These are phyloP conservation scores for Choristoneura rosaceana DNA, from an alignment of 2,888 invertebrate species.

Conservation along the genomic window DNA sequence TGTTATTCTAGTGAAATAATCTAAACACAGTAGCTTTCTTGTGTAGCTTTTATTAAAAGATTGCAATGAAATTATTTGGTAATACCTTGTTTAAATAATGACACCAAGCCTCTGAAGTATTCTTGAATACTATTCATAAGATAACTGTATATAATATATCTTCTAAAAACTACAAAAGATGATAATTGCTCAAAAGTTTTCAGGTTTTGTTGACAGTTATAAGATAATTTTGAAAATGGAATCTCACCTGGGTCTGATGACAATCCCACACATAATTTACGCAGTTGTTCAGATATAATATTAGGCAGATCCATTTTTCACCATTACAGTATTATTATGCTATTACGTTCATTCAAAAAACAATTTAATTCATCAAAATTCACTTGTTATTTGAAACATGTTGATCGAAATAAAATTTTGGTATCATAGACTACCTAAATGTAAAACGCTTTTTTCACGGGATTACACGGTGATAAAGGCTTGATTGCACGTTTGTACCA, in stretches of 20 bases:
- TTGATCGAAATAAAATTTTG: slow-evolving; percentile 27
- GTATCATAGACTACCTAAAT: neutral
- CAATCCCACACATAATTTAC: slow-evolving; percentile 74
- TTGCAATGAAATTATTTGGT: neutral
- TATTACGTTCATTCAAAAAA: slow-evolving; percentile 3
- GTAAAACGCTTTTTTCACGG: neutral
- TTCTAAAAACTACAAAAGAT: slow-evolving; percentile 34
- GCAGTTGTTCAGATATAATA: slow-evolving; percentile 68
- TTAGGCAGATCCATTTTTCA: slow-evolving; percentile 62
- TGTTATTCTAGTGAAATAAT: too few relatives aligned
- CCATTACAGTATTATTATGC: slow-evolving; percentile 2
- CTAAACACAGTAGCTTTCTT: neutral
- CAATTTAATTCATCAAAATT: slow-evolving; percentile 25
- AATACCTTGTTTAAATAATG: slow-evolving; percentile 41
- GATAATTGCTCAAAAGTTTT: slow-evolving; percentile 41
- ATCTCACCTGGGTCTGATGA: slow-evolving; percentile 75
- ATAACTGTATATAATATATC: slow-evolving; percentile 22
- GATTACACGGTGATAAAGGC: neutral
- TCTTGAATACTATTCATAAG: slow-evolving; percentile 66
- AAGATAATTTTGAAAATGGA: slow-evolving; percentile 57
- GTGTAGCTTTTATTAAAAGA: neutral
- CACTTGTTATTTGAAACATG: slow-evolving; percentile 37
- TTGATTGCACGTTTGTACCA: neutral
- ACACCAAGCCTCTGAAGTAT: slow-evolving; percentile 47
- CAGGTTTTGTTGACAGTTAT: slow-evolving; percentile 41